phyloP scores from a whole-genome alignment of 1,140 invertebrate species.

The Anastrepha obliqua region DNA sequence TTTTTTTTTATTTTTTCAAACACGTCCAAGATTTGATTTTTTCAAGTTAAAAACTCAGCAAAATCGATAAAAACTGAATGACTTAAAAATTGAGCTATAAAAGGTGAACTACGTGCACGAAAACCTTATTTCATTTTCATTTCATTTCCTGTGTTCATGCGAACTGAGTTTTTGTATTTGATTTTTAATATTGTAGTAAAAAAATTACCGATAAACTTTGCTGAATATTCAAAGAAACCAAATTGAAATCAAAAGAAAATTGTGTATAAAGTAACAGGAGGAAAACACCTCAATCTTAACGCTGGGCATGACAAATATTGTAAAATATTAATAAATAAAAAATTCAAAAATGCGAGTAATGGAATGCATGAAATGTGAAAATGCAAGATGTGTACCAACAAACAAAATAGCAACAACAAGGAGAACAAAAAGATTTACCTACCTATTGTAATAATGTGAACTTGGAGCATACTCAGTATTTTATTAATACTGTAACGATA shows the following conservation, averaged over 20 bases:
- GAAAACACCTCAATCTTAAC: not conserved
- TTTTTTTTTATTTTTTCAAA: no score
- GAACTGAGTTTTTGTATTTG: not conserved
- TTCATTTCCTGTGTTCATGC: no score
- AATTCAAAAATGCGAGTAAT: constrained; percentile 1
- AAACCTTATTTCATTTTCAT: no score
- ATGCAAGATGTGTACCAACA: constrained; percentile 38
- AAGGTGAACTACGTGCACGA: no score
- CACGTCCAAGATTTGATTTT: not conserved
- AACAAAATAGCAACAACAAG: constrained; percentile 43
- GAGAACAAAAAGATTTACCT: constrained; percentile 44
- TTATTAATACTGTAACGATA: constrained; percentile 57
- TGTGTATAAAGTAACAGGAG: constrained; percentile 41
- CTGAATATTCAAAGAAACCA: constrained; percentile 59
- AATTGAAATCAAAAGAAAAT: constrained; percentile 59
- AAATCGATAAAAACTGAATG: no score
- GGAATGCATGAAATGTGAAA: constrained; percentile 58
- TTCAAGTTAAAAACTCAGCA: not conserved
- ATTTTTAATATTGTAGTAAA: not conserved
- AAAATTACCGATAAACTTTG: constrained; percentile 56
- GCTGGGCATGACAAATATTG: constrained; percentile 51
- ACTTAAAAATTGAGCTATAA: no score
- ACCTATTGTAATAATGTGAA: constrained; percentile 72
- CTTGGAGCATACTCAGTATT: constrained; percentile 73
- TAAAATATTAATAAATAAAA: constrained; percentile 46